Evolutionary conservation across 2,113 vertebrate genomes (phyloP).

Genomic region (Prochilodus magdalenae): DNA sequence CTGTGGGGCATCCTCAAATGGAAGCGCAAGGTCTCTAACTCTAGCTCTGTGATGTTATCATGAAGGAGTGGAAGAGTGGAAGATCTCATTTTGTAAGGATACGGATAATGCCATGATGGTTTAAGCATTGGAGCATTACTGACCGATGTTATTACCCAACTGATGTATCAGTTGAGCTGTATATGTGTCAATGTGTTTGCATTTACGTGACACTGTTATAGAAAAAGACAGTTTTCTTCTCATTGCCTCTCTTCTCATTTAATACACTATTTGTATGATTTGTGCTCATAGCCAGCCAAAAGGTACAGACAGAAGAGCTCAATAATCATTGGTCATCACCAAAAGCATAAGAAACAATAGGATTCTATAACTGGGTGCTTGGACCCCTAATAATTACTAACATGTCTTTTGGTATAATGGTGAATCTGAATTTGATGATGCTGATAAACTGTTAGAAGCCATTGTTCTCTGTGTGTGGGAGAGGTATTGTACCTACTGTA

Average conservation of each 20-base stretch:
- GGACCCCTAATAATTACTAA: neutral
- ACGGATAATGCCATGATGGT: too few species aligned
- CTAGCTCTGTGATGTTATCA: too few species aligned
- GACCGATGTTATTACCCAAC: too few species aligned
- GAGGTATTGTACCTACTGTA: slow-evolving; percentile 16
- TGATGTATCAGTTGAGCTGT: too few species aligned
- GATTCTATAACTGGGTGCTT: neutral
- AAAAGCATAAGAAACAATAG: neutral
- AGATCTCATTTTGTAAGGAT: too few species aligned
- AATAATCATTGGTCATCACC: neutral
- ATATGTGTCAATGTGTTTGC: too few species aligned
- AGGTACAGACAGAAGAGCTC: neutral
- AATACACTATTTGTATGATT: neutral
- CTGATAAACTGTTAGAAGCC: slow-evolving; percentile 16
- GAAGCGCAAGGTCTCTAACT: too few species aligned
- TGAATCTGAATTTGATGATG: neutral
- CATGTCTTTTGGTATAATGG: neutral
- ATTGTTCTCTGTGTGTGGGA: slow-evolving; percentile 34
- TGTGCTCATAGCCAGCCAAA: neutral
- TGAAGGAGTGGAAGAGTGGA: too few species aligned
- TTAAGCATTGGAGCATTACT: too few species aligned
- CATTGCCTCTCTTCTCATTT: neutral
- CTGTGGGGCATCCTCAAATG: too few species aligned
- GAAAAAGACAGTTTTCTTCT: too few species aligned
- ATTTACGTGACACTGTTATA: too few species aligned